Evolutionary conservation across 2,888 invertebrate genomes (phyloP).

Genomic region (Trichogramma evanescens): DNA sequence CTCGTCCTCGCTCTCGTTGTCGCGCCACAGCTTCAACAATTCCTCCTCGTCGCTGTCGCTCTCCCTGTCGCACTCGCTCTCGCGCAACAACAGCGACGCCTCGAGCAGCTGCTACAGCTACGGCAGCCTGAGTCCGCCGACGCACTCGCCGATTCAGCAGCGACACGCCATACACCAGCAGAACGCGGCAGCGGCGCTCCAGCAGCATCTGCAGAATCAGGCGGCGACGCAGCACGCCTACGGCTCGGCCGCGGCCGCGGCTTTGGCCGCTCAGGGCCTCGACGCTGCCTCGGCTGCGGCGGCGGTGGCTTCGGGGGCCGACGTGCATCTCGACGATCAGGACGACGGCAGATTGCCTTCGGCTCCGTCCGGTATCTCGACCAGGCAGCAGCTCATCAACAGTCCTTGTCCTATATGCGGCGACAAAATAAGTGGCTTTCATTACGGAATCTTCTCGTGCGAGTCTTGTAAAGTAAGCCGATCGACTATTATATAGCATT

Average conservation of each 20-base stretch:
- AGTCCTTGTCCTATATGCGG: conserved; percentile 94
- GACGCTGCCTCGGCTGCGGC: not conserved
- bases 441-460: conserved; percentile 96
- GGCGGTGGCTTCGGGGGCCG: conserved; percentile 23
- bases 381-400: conserved; percentile 78
- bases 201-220: conserved; percentile 32
- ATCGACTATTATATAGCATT: not conserved
- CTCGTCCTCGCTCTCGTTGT: conserved; percentile 43
- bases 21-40: conserved; percentile 45
- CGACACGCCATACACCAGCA: conserved; percentile 48
- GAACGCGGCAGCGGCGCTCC: conserved; percentile 47
- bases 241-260: conserved; percentile 1
- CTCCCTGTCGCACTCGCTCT: conserved; percentile 73
- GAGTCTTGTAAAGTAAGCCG: conserved; percentile 74
- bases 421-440: conserved; percentile 93
- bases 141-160: conserved; percentile 77
- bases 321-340: conserved; percentile 32
- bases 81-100: conserved; percentile 85
- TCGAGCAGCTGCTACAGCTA: conserved; percentile 85
- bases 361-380: conserved; percentile 72
- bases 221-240: conserved; percentile 31
- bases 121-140: conserved; percentile 58
- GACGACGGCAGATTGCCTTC: conserved; percentile 42
- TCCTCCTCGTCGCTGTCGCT: conserved; percentile 48
- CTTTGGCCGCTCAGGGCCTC: conserved; percentile 17